A percentile compares a stretch with the other conserved stretches of the same genome.
These are phyloP conservation scores for Picathartes gymnocephalus DNA, from an alignment of 2,113 vertebrate genomes.

Conservation along the genomic window DNA sequence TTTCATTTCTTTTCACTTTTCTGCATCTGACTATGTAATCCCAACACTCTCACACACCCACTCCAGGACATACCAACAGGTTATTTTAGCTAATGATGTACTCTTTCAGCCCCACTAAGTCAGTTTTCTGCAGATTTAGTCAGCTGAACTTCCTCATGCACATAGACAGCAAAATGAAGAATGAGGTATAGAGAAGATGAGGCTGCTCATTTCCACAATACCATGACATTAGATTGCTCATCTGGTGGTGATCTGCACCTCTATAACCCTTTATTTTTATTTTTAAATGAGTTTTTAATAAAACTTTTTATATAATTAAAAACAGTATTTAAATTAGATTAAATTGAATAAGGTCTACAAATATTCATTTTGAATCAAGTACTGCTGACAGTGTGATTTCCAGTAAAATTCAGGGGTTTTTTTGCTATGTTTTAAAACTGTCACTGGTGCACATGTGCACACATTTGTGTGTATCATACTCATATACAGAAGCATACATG, in stretches of 20 bases:
- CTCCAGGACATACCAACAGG: background rate
- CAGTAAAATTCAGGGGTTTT: background rate
- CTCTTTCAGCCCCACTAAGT: fast-evolving
- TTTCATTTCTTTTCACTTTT: background rate
- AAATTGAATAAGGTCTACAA: background rate
- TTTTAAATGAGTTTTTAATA: background rate
- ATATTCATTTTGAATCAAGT: background rate
- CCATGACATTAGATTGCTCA: background rate
- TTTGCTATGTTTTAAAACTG: background rate
- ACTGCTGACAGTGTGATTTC: background rate
- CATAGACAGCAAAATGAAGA: background rate
- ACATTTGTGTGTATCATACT: background rate
- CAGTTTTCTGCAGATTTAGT: background rate
- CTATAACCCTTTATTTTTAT: background rate
- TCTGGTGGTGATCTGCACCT: background rate
- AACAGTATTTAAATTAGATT: background rate
- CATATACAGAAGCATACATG: background rate
- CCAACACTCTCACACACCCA: background rate
- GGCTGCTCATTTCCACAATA: background rate
- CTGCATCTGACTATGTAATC: background rate
- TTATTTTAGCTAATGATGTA: background rate
- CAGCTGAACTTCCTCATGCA: background rate
- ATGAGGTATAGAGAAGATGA: background rate
- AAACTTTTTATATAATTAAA: background rate
- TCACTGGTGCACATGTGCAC: fast-evolving